Percentiles rank a stretch among this genome's conserved stretches.
These are phyloP conservation scores for Eurypyga helias DNA, from an alignment of 2,113 vertebrate genomes.

Conservation along the genomic window DNA sequence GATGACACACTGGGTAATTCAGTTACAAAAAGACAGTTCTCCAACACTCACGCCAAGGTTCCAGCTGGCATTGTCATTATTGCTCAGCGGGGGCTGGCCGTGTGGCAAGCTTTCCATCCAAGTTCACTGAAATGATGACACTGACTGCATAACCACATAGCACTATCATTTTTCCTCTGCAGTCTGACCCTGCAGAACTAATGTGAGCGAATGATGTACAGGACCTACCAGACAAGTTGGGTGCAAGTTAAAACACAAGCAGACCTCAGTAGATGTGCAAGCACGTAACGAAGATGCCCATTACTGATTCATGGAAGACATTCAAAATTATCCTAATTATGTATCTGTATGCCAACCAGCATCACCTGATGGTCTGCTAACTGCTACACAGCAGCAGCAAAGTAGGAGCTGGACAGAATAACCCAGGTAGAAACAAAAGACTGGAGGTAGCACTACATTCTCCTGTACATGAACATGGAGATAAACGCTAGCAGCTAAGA, in stretches of 20 bases:
- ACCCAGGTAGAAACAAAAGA: not conserved
- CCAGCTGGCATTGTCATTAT: conserved; percentile 1
- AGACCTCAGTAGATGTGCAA: not conserved
- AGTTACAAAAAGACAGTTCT: not conserved
- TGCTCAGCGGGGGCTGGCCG: not conserved
- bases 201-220: accelerated
- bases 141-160: not conserved
- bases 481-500: not conserved
- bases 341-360: not conserved
- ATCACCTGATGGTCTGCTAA: not conserved
- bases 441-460: not conserved
- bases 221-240: not conserved
- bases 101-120: not conserved
- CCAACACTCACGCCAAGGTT: not conserved
- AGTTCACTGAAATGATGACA: not conserved
- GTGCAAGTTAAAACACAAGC: not conserved
- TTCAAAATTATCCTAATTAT: not conserved
- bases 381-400: not conserved
- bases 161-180: not conserved
- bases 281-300: not conserved
- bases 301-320: not conserved
- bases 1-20: not conserved
- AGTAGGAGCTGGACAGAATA: not conserved
- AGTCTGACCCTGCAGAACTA: not conserved
- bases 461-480: not conserved